phyloP scores from a whole-genome alignment of 2,888 invertebrate species.

The Rhopalosiphum nymphaeae region DNA sequence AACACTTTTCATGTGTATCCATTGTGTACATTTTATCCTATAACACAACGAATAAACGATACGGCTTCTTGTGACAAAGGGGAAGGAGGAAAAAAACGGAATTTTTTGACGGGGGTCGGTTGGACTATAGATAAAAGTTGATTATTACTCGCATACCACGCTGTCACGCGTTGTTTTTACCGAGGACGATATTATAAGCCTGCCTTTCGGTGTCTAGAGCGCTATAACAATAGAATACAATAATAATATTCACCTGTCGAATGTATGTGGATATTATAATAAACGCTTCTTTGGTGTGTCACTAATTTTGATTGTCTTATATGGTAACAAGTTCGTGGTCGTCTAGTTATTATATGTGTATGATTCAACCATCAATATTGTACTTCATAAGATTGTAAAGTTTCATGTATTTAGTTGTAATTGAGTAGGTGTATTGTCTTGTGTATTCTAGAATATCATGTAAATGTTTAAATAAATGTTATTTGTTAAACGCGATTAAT shows the following conservation, averaged over 20 bases:
- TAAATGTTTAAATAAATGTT: too few relatives aligned
- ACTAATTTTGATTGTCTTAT: not conserved
- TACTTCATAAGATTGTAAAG: not conserved
- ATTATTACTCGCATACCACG: not conserved
- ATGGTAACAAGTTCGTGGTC: not conserved
- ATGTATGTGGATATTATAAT: not conserved
- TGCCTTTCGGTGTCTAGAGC: not conserved
- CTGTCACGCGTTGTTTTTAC: not conserved
- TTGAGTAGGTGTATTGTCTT: too few relatives aligned
- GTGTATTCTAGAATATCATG: too few relatives aligned
- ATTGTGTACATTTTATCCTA: not conserved
- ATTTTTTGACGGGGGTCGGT: not conserved
- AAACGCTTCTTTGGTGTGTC: not conserved
- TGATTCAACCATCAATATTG: not conserved
- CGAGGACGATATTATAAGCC: not conserved
- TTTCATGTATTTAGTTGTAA: too few relatives aligned
- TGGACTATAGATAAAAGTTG: conserved; percentile 34
- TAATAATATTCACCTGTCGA: not conserved
- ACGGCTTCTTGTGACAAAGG: not conserved
- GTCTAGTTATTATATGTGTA: not conserved
- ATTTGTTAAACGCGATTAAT: not conserved
- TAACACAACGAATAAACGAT: not conserved
- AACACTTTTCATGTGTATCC: conserved; percentile 1
- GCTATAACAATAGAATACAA: not conserved
- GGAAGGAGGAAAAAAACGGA: not conserved